Conservation (phyloP, 2,113 vertebrate species). For the Tetrax tetrax region DNA sequence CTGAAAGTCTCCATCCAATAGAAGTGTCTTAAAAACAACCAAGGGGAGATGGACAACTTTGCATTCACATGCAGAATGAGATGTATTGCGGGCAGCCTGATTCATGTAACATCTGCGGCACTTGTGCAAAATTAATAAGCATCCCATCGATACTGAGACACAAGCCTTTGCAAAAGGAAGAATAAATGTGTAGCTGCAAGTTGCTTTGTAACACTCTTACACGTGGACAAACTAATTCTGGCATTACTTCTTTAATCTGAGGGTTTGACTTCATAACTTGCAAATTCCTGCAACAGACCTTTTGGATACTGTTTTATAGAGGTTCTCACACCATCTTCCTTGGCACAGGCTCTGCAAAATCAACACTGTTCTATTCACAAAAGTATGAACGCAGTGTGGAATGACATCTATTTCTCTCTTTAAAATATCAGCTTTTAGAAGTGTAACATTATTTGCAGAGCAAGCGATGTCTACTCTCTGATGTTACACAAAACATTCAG, state of each 20-base stretch:
- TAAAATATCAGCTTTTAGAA: background rate
- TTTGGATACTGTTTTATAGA: background rate
- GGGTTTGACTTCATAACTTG: background rate
- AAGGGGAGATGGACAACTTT: background rate
- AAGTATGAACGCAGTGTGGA: background rate
- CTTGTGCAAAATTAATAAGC: background rate
- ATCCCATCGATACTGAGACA: accelerated
- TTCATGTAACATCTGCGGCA: accelerated
- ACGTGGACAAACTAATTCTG: background rate
- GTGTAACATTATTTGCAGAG: background rate
- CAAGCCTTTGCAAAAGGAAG: background rate
- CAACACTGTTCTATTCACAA: background rate
- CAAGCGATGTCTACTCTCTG: background rate
- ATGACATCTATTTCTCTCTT: background rate
- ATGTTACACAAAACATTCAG: background rate
- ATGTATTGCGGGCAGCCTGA: background rate
- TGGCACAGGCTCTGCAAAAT: background rate
- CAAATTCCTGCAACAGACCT: background rate
- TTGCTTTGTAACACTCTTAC: background rate
- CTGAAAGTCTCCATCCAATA: background rate
- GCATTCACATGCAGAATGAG: background rate
- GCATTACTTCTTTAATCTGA: background rate
- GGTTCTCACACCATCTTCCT: background rate
- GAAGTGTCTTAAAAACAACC: background rate
- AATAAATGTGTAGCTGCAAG: background rate